These are phyloP conservation scores for Drosophila paulistorum DNA, from an alignment of 1,140 invertebrate species.

Conservation along the genomic window DNA sequence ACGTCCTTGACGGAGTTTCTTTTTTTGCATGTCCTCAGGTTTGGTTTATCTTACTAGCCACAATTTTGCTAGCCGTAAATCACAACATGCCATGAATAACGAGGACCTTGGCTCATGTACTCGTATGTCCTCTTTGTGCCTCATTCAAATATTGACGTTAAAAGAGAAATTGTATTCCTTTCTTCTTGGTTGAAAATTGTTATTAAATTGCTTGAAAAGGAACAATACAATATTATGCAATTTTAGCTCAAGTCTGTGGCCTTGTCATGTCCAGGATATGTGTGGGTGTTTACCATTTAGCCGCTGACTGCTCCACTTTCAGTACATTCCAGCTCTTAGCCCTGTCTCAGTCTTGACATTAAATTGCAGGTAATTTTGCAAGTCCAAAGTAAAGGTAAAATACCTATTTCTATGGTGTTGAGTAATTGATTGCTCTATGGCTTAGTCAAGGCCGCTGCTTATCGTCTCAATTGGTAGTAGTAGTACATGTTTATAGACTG, in stretches of 20 bases:
- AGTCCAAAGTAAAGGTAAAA: not conserved
- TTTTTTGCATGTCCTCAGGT: constrained; percentile 43
- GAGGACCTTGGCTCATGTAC: constrained; percentile 15
- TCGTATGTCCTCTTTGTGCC: constrained; percentile 15
- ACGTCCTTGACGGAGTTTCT: constrained; percentile 35
- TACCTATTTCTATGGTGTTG: constrained; percentile 34
- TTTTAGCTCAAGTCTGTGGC: constrained; percentile 25
- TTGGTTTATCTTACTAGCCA: constrained; percentile 19
- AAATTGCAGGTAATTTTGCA: constrained; percentile 55
- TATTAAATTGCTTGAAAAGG: constrained; percentile 28
- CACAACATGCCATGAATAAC: constrained; percentile 45
- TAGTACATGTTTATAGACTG: too few relatives aligned
- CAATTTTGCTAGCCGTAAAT: constrained; percentile 1
- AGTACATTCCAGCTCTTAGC: not conserved
- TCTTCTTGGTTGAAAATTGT: constrained; percentile 16
- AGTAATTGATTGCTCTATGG: constrained; percentile 61
- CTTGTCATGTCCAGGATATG: constrained; percentile 50
- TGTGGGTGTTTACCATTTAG: constrained; percentile 21
- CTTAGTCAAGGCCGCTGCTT: constrained; percentile 53
- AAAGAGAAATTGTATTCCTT: constrained; percentile 18
- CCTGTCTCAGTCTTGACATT: constrained; percentile 5
- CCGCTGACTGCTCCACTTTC: constrained; percentile 1
- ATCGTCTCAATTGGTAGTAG: constrained; percentile 12
- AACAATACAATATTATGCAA: constrained; percentile 16
- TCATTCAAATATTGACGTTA: constrained; percentile 52